Percentiles rank a stretch among this genome's conserved stretches.
These are phyloP conservation scores for Salminus brasiliensis DNA, from an alignment of 2,113 vertebrate species.

Conservation along the genomic window DNA sequence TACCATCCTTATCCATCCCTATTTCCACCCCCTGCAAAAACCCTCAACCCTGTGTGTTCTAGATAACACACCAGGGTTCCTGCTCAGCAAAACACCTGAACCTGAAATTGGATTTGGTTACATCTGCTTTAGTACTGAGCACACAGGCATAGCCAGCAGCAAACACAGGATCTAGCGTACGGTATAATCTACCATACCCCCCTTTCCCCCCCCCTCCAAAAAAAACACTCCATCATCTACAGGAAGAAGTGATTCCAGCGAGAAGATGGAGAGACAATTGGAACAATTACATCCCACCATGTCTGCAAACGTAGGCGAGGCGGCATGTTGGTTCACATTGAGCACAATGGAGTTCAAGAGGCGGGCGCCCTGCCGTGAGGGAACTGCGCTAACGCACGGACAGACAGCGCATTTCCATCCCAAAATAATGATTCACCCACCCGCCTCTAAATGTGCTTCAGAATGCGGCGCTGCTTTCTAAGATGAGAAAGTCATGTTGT, in stretches of 20 bases:
- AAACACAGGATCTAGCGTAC: no score
- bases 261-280: not conserved
- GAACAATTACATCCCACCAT: conserved; percentile 4
- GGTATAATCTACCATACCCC: not conserved
- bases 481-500: not conserved
- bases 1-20: not conserved
- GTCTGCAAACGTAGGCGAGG: not conserved
- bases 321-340: not conserved
- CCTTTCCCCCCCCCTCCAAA: not conserved
- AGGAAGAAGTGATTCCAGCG: not conserved
- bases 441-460: not conserved
- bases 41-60: no score
- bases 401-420: not conserved
- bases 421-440: conserved; percentile 4
- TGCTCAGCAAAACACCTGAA: not conserved
- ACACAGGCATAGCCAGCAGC: no score
- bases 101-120: not conserved
- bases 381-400: not conserved
- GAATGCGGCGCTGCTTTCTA: not conserved
- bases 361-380: not conserved
- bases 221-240: not conserved
- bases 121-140: not conserved
- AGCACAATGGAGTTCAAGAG: conserved; percentile 1
- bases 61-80: not conserved
- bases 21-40: no score